Conservation (phyloP, 1,140 invertebrate species). For the Diabrotica virgifera region DNA sequence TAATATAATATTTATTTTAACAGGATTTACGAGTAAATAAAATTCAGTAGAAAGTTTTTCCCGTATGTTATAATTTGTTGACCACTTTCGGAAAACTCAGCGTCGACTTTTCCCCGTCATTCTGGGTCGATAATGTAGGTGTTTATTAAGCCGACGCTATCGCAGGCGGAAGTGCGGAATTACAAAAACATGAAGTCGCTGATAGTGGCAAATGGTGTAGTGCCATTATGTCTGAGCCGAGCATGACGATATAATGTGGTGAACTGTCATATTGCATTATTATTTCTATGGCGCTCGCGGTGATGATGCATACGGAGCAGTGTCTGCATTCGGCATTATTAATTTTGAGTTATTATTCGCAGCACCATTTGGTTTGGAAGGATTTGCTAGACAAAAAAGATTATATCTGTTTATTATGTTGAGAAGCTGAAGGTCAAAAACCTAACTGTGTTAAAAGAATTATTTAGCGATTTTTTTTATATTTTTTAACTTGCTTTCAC, state of each 20-base stretch:
- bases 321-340: slow-evolving; percentile 4
- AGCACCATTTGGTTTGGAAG: neutral
- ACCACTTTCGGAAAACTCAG: too few relatives aligned
- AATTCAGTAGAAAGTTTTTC: too few relatives aligned
- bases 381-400: too few relatives aligned
- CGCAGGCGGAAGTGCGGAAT: slow-evolving; percentile 1
- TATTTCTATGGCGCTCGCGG: neutral
- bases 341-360: slow-evolving; percentile 1
- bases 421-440: too few relatives aligned
- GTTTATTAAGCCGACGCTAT: slow-evolving; percentile 17
- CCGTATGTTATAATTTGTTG: too few relatives aligned
- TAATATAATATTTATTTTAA: too few relatives aligned
- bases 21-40: too few relatives aligned
- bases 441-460: too few relatives aligned
- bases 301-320: neutral
- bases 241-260: slow-evolving; percentile 5
- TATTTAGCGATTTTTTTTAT: too few relatives aligned
- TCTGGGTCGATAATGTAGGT: slow-evolving; percentile 14
- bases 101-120: too few relatives aligned
- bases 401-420: too few relatives aligned
- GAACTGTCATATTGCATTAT: slow-evolving; percentile 10
- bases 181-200: slow-evolving; percentile 5
- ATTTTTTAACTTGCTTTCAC: too few relatives aligned
- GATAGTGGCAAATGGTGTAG: slow-evolving; percentile 9
- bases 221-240: neutral